Percentiles rank a stretch among this genome's conserved stretches.
Conservation (phyloP, 2,797 vertebrate genomes). For the Oophaga sylvatica region DNA sequence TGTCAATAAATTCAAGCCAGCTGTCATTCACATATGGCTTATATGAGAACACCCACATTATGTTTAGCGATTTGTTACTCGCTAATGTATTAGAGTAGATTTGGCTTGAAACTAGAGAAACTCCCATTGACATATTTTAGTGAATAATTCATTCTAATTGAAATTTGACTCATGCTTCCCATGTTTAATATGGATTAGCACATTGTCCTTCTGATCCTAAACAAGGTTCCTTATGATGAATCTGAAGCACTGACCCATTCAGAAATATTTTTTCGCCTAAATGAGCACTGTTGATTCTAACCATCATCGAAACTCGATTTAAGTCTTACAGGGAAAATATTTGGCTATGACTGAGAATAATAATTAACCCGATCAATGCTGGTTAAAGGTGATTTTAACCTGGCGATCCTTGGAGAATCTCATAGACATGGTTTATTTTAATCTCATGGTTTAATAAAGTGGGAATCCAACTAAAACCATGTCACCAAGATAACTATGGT, state of each 20-base stretch:
- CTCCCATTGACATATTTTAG: constrained; percentile 54
- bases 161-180: constrained; percentile 43
- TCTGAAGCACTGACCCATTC: constrained; percentile 12
- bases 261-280: not conserved
- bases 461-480: too few relatives aligned
- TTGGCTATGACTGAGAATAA: not conserved
- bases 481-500: too few relatives aligned
- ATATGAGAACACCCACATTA: constrained; percentile 35
- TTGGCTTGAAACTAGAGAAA: constrained; percentile 31
- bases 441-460: too few relatives aligned
- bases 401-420: not conserved
- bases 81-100: constrained; percentile 26
- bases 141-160: constrained; percentile 40
- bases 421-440: not conserved
- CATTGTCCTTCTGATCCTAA: constrained; percentile 23
- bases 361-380: not conserved
- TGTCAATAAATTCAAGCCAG: not conserved
- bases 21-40: constrained; percentile 40
- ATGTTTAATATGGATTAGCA: constrained; percentile 8
- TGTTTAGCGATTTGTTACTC: constrained; percentile 15
- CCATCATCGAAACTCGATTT: not conserved
- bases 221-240: constrained; percentile 22
- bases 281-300: not conserved
- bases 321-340: not conserved
- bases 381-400: not conserved